A percentile compares a stretch with the other conserved stretches of the same genome.
phyloP scores from a whole-genome alignment of 2,888 invertebrate genomes.

The Muschampia plurimacula region DNA sequence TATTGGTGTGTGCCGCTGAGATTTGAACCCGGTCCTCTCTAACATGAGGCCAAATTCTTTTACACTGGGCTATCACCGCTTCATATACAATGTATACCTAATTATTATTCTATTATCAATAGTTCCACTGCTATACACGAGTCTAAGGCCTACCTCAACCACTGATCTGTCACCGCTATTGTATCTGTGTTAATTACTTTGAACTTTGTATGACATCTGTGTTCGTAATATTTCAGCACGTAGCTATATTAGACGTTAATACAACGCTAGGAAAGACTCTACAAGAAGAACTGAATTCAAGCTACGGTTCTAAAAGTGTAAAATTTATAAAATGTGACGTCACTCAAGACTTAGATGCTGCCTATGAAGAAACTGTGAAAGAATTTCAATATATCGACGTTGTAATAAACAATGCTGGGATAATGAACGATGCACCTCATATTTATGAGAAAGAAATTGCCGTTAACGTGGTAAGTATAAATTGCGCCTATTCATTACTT shows the following conservation, averaged over 20 bases:
- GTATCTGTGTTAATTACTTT: neutral
- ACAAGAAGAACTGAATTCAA: slow-evolving; percentile 54
- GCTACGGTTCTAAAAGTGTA: slow-evolving; percentile 53
- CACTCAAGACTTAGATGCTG: slow-evolving; percentile 56
- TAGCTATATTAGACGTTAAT: slow-evolving; percentile 61
- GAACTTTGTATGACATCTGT: neutral
- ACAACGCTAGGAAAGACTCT: slow-evolving; percentile 51
- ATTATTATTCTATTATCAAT: too few relatives aligned
- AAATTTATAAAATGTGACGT: slow-evolving; percentile 66
- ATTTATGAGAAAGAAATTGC: slow-evolving; percentile 65
- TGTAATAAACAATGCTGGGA: slow-evolving; percentile 67
- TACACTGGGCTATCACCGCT: too few relatives aligned
- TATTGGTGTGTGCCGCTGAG: too few relatives aligned
- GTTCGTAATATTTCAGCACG: slow-evolving; percentile 35
- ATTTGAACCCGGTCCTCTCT: too few relatives aligned
- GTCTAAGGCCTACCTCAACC: too few relatives aligned
- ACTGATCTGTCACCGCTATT: too few relatives aligned
- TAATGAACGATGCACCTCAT: slow-evolving; percentile 65
- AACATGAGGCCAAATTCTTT: too few relatives aligned
- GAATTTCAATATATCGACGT: slow-evolving; percentile 62
- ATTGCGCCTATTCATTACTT: too few relatives aligned
- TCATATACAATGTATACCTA: too few relatives aligned
- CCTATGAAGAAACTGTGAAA: slow-evolving; percentile 54
- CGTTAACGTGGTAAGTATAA: slow-evolving; percentile 67
- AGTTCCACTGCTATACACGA: too few relatives aligned